Evolutionary conservation across 1,140 invertebrate genomes (phyloP).

Genomic region (Agrypnia vestita): DNA sequence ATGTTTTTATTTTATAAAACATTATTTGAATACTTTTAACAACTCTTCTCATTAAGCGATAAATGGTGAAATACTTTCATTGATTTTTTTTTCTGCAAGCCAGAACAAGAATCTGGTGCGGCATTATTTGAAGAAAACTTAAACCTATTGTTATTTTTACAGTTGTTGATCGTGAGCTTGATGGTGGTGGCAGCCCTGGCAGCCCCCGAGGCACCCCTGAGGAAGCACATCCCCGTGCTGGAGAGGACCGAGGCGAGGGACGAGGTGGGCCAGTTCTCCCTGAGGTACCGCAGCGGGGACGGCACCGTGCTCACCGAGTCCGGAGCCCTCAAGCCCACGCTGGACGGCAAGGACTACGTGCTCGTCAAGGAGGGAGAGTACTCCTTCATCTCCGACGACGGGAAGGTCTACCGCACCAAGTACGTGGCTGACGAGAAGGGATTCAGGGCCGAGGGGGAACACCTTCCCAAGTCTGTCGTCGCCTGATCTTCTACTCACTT

Average conservation of each 20-base stretch:
- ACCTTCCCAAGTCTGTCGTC: conserved; percentile 62
- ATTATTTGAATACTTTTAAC: no score
- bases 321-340: conserved; percentile 55
- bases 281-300: conserved; percentile 58
- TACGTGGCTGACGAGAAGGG: conserved; percentile 50
- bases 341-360: conserved; percentile 53
- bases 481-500: conserved; percentile 13
- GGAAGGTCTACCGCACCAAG: conserved; percentile 44
- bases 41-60: no score
- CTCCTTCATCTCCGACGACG: conserved; percentile 43
- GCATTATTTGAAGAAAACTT: no score
- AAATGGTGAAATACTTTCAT: no score
- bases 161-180: conserved; percentile 9
- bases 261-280: conserved; percentile 60
- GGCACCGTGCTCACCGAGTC: conserved; percentile 55
- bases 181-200: conserved; percentile 43
- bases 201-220: conserved; percentile 35
- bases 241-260: conserved; percentile 59
- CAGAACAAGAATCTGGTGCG: no score
- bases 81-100: no score
- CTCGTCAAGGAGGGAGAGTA: conserved; percentile 53
- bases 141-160: no score
- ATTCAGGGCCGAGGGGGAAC: conserved; percentile 60
- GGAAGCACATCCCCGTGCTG: conserved; percentile 57
- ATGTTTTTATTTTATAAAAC: no score